These are phyloP conservation scores for Nomada flava DNA, from an alignment of 2,888 invertebrate species.

Conservation along the genomic window DNA sequence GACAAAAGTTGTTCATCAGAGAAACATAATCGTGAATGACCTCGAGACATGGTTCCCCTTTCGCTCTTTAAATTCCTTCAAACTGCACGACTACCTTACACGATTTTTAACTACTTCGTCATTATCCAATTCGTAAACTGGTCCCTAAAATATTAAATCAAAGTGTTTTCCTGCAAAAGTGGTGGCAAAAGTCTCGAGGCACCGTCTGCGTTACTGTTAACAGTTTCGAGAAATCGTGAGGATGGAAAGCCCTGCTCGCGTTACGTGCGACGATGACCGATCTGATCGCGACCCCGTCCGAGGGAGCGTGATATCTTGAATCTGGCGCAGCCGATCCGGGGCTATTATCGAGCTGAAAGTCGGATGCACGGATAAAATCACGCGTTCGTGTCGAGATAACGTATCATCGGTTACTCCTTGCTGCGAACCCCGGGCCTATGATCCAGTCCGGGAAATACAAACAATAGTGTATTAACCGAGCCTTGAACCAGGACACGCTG, in stretches of 20 bases:
- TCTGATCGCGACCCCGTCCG: constrained; percentile 66
- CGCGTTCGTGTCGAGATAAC: constrained; percentile 67
- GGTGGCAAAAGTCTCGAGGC: not conserved
- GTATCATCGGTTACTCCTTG: constrained; percentile 71
- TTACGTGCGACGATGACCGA: constrained; percentile 62
- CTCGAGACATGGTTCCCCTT: not conserved
- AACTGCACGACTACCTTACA: too few relatives aligned
- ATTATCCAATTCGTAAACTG: too few relatives aligned
- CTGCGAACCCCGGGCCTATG: constrained; percentile 64
- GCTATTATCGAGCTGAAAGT: constrained; percentile 77
- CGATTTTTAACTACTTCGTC: too few relatives aligned
- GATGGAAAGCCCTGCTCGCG: constrained; percentile 39
- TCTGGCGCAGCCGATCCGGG: constrained; percentile 73
- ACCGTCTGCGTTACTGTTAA: constrained; percentile 6
- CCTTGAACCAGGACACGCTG: not conserved
- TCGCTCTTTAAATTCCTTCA: not conserved
- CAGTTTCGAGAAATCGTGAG: constrained; percentile 37
- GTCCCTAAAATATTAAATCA: too few relatives aligned
- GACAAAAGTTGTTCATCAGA: not conserved
- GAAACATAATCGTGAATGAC: too few relatives aligned
- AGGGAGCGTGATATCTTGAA: constrained; percentile 73
- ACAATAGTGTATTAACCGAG: not conserved
- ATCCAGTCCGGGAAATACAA: constrained; percentile 50
- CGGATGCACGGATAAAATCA: constrained; percentile 81
- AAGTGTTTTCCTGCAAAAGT: too few relatives aligned